Evolutionary conservation across 1,140 invertebrate species (phyloP), one percentile per base, ranked within the genome.

Genomic region (Aplysia californica): DNA sequence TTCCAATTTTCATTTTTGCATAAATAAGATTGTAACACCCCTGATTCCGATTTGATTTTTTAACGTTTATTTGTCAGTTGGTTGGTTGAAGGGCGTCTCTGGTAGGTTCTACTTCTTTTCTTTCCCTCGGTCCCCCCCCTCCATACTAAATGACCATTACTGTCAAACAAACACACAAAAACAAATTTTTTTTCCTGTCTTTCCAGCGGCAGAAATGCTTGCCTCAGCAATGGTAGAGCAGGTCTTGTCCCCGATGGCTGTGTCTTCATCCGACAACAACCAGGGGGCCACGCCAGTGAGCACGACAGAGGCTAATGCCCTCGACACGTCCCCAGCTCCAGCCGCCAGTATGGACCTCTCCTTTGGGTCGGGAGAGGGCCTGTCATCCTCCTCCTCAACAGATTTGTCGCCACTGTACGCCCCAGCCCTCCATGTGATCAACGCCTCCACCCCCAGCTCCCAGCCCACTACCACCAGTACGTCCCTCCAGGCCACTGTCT

Each of bases 221-320:
- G 75, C 75, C 35, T 76, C 66, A 18, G 66, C 66, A 23, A 75
- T 75, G 59, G 39, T 75, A 44, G 72, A 75, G 35, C 59, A 75
- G 20, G 72, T 65, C 3, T 41, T 69, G 29, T 76, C 65, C 50
- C 66, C 74, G 44, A 29, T 56, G 4, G 31, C 61, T 26, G 71
- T 35, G 20, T 50, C 39, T 3, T 75, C 26, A 75, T 5, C 58
- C 72, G 18, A 38, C 70, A 58, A 33, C n/a, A n/a, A n/a, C n/a
- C n/a, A n/a, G n/a, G n/a, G n/a, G n/a, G n/a, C 72, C 6, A 39
- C 44, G 26, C 50, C 72, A 64, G 56, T 44, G 18, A 38, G 35
- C 41, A 56, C 66, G 0, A 23, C 41, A 18, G 36, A n/a, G 15
- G 33, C 72, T 23, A 33, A 61, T 29, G 55, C 20, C 18, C 18